Evolutionary conservation across 1,140 invertebrate species (phyloP), one percentile per base, ranked within the genome.

Genomic region (Papilio aristodemus): DNA sequence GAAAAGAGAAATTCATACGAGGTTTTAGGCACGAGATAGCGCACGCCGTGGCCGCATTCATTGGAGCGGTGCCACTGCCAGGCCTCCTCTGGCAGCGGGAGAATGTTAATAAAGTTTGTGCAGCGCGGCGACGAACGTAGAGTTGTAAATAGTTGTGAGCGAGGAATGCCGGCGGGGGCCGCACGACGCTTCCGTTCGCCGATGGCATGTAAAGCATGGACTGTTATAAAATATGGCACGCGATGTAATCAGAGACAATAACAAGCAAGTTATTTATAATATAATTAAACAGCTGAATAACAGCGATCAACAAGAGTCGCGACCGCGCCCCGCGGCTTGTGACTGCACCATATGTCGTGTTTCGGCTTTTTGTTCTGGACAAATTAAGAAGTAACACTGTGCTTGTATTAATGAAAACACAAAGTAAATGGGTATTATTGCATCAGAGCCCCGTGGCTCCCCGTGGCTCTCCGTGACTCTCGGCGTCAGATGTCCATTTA

Each of bases 151-250:
- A 9, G 43, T 8, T 22, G 17, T 22, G 3, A 19, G 19, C 11
- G 19, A 11, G 17, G 19, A 22, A 54, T 54, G 46, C 19, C 46
- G 10, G 19, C 19, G 4, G 46, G 22, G 9, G 19, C 7, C 10
- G 46, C 46, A 4, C 19, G 10, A 4, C 10, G 19, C 22, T 22
- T 54, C 19, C 19, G 46, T 54, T 19, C 9, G 2, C 9, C 19
- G 10, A 9, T 25, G 19, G 46, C 19, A 54, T 54, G 46, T 19
- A 54, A 54, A 54, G 46, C 46, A 13, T 19, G 46, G 46, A 17
- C 46, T 19, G 46, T 19, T 54, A 54, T 54, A 22, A 54, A 54
- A 22, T 54, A 54, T 54, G 46, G 46, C 46, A 54, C 9, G 46
- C 46, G 46, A 54, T 54, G 46, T 54, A 54, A 54, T 54, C 46